Evolutionary conservation across 2,113 vertebrate species (phyloP).

Genomic region (Mastomys coucha): DNA sequence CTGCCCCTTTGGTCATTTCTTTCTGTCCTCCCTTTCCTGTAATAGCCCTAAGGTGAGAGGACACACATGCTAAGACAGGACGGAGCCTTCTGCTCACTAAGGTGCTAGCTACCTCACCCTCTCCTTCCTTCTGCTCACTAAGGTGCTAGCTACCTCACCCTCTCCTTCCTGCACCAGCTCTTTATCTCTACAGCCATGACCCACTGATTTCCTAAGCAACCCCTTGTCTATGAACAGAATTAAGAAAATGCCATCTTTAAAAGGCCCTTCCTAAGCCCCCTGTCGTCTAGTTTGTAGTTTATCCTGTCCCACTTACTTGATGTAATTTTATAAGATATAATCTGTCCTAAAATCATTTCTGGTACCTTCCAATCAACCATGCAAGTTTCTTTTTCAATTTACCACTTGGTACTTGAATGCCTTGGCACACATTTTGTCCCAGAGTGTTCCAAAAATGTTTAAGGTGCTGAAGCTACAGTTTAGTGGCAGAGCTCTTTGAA

Average conservation of each 20-base stretch:
- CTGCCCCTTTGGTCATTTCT: neutral
- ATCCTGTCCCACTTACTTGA: neutral
- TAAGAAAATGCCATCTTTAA: neutral
- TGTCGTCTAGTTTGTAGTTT: neutral
- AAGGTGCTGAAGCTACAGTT: neutral
- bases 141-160: neutral
- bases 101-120: too few species aligned
- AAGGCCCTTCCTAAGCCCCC: neutral
- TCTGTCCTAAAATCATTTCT: conserved; percentile 52
- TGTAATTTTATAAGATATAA: conserved; percentile 18
- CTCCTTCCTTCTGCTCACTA: neutral
- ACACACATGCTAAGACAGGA: neutral
- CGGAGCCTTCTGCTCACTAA: neutral
- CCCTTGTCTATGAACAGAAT: conserved; percentile 4
- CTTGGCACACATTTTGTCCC: conserved; percentile 33
- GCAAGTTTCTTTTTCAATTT: neutral
- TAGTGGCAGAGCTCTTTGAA: neutral
- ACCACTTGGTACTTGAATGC: neutral
- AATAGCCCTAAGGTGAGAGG: neutral
- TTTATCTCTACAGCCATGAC: conserved; percentile 4
- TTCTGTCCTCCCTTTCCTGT: too few species aligned
- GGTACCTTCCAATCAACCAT: neutral
- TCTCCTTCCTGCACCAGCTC: neutral
- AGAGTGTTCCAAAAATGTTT: neutral
- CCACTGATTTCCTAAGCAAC: neutral